Base-by-base conservation (phyloP, 1,140 invertebrate species). In the Neotoxoptera formosana region DNA sequence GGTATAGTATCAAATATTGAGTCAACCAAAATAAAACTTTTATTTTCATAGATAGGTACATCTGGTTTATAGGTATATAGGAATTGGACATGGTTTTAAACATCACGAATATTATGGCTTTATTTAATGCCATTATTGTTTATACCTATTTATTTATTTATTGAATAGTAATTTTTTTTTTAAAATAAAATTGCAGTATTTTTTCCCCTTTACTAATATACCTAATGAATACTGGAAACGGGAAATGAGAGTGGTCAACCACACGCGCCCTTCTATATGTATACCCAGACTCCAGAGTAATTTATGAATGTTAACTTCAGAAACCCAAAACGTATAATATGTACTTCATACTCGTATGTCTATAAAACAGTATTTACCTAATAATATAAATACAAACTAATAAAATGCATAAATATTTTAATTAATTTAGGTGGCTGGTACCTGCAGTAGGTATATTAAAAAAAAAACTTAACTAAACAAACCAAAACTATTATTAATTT, bases 371-470 rank as follows among this genome's bases (percentile, higher is more conserved):
- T 76, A 76, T 76, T 76, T 76, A 76, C 60, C n/a, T 76, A 76
- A 76, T 76, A 76, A 76, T 76, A 76, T 76, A 76, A 76, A 76
- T 76, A 76, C 14, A 76, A 76, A 76, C 60, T 76, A 76, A 76
- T 76, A n/a, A 17, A 76, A 76, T 76, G 30, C 14, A 76, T n/a
- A 76, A 76, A n/a, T n/a, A n/a, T 76, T 76, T 76, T 76, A 76
- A 76, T 76, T 76, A 76, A 76, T n/a, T n/a, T 76, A 76, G 14
- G 17, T 76, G 60, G 60, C 30, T 76, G 14, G 30, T n/a, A 34
- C n/a, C 60, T 76, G 4, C 41, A 41, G 41, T 41, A 41, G 41
- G n/a, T 7, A n/a, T 76, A 30, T 67, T 56, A 56, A 56, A 30
- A 60, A 60, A 60, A 60, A 60, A 60, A 60, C 25, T 8, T 53